phyloP scores from a whole-genome alignment of 2,888 invertebrate species.

The Morpho achilles region DNA sequence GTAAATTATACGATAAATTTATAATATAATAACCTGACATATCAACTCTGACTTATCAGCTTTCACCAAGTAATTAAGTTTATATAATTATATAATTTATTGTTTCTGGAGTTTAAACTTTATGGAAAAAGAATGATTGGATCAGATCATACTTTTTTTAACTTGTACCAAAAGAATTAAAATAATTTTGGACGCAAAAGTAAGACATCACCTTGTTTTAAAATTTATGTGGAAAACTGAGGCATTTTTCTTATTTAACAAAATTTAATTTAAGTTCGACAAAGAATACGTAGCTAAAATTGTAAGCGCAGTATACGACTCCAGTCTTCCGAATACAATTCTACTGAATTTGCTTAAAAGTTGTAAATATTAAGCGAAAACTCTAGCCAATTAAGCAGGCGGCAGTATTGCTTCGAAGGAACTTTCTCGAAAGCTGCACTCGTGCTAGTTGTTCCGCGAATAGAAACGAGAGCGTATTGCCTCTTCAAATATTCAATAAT shows the following conservation, averaged over 20 bases:
- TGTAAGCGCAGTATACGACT: constrained; percentile 41
- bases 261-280: constrained; percentile 39
- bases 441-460: constrained; percentile 39
- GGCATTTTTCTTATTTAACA: constrained; percentile 17
- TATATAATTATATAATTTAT: too few relatives aligned
- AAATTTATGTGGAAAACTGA: not conserved
- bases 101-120: too few relatives aligned
- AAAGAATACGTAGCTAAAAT: constrained; percentile 35
- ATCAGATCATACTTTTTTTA: too few relatives aligned
- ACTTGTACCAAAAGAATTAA: too few relatives aligned
- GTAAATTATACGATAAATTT: too few relatives aligned
- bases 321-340: constrained; percentile 44
- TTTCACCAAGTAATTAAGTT: too few relatives aligned
- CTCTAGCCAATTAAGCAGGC: constrained; percentile 65
- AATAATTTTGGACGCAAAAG: too few relatives aligned
- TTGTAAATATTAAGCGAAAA: constrained; percentile 64
- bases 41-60: too few relatives aligned
- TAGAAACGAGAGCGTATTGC: constrained; percentile 56
- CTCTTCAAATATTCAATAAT: constrained; percentile 38
- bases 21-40: too few relatives aligned
- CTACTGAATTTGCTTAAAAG: constrained; percentile 57
- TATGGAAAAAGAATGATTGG: too few relatives aligned
- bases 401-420: constrained; percentile 49
- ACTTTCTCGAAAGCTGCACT: constrained; percentile 48
- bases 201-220: too few relatives aligned